Conservation (phyloP, 2,888 invertebrate species). For the Leptopterna dolabrata region DNA sequence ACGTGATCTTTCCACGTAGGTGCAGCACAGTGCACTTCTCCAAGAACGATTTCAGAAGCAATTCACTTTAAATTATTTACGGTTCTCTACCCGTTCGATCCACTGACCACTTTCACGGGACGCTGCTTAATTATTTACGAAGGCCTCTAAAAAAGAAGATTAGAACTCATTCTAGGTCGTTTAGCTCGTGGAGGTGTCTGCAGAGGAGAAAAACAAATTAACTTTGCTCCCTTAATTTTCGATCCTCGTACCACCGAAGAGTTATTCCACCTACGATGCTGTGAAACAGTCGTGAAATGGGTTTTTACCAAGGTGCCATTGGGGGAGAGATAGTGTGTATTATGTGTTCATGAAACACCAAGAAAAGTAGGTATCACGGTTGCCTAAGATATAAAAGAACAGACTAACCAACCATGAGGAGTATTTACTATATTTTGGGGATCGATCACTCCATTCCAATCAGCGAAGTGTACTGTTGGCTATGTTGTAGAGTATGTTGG, state of each 20-base stretch:
- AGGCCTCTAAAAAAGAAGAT: background rate
- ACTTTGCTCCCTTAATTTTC: background rate
- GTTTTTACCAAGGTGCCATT: background rate
- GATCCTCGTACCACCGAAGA: background rate
- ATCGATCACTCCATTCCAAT: no score
- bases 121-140: constrained; percentile 10
- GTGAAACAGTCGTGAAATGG: background rate
- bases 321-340: no score
- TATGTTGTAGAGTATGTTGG: no score
- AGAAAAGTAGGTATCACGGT: background rate
- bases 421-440: no score
- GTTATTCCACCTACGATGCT: background rate
- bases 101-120: constrained; percentile 6
- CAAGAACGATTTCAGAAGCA: background rate
- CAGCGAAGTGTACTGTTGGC: no score
- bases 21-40: no score
- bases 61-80: background rate
- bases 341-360: background rate
- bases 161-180: constrained; percentile 15
- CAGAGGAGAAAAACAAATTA: constrained; percentile 23
- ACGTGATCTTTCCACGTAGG: no score
- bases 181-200: constrained; percentile 15
- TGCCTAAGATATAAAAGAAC: background rate
- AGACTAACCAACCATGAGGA: no score
- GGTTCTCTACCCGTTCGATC: background rate